Conservation (phyloP, 1,140 invertebrate genomes). For the Oscheius sp. region DNA sequence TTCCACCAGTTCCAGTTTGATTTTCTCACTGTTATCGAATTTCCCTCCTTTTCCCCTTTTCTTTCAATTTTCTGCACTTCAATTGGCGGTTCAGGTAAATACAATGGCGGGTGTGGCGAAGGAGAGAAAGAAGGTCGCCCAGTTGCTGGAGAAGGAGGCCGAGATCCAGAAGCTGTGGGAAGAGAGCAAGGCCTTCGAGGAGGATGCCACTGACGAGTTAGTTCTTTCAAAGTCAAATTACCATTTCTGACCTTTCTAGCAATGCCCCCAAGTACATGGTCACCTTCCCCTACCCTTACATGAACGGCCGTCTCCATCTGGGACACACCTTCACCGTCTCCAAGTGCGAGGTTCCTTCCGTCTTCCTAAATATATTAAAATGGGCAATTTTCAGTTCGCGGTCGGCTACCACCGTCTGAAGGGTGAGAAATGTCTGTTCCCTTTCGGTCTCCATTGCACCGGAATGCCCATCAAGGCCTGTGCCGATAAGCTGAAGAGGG, state of each 20-base stretch:
- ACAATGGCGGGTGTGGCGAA: conserved; percentile 22
- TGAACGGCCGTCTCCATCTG: conserved; percentile 96
- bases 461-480: conserved; percentile 80
- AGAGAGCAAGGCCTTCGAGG: conserved; percentile 51
- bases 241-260: conserved; percentile 19
- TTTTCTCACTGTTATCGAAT: background rate
- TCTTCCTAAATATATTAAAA: background rate
- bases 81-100: background rate
- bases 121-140: conserved; percentile 56
- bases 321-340: conserved; percentile 96
- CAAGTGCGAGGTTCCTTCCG: conserved; percentile 77
- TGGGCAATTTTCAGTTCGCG: conserved; percentile 72
- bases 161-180: conserved; percentile 56
- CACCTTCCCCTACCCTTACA: conserved; percentile 97
- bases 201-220: conserved; percentile 44
- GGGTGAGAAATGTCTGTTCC: conserved; percentile 88
- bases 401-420: conserved; percentile 82
- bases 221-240: conserved; percentile 18
- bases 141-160: conserved; percentile 51
- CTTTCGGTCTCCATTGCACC: conserved; percentile 97
- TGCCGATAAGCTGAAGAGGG: conserved; percentile 92
- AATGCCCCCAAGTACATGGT: conserved; percentile 75
- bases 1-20: no score
- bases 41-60: no score
- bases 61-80: background rate